Conservation (phyloP, 2,888 invertebrate species). For the Phaonia tiefii region DNA sequence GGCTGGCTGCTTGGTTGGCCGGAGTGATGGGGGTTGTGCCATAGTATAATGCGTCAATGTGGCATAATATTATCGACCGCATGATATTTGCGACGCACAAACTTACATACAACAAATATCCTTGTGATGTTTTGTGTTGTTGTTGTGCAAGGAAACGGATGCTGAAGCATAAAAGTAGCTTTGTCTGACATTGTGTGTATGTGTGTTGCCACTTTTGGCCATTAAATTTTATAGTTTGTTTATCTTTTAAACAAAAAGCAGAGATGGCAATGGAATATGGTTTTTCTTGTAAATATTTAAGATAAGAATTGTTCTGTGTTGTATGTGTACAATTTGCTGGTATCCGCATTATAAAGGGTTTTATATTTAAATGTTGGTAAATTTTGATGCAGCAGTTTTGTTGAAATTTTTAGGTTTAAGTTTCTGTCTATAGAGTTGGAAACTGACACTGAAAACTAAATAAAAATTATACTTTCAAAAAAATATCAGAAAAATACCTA, state of each 20-base stretch:
- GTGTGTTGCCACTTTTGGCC: constrained; percentile 52
- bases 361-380: neutral
- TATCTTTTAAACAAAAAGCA: constrained; percentile 60
- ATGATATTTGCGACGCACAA: constrained; percentile 50
- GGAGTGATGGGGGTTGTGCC: constrained; percentile 14
- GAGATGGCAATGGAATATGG: constrained; percentile 49
- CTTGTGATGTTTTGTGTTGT: constrained; percentile 19
- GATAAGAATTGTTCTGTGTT: constrained; percentile 25
- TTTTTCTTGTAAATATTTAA: constrained; percentile 57
- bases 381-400: neutral
- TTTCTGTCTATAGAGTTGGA: too few species aligned
- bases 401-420: too few species aligned
- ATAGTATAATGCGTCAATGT: constrained; percentile 68
- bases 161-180: constrained; percentile 42
- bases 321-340: neutral
- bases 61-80: constrained; percentile 70
- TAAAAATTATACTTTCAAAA: too few species aligned
- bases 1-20: constrained; percentile 7
- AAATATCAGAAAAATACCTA: too few species aligned
- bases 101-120: constrained; percentile 13
- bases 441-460: too few species aligned
- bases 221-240: constrained; percentile 67
- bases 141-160: constrained; percentile 20
- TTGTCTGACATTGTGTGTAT: constrained; percentile 26
- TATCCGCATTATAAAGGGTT: too few species aligned